Evolutionary conservation across 2,797 vertebrate genomes (phyloP).

Genomic region (Pristis pectinata): DNA sequence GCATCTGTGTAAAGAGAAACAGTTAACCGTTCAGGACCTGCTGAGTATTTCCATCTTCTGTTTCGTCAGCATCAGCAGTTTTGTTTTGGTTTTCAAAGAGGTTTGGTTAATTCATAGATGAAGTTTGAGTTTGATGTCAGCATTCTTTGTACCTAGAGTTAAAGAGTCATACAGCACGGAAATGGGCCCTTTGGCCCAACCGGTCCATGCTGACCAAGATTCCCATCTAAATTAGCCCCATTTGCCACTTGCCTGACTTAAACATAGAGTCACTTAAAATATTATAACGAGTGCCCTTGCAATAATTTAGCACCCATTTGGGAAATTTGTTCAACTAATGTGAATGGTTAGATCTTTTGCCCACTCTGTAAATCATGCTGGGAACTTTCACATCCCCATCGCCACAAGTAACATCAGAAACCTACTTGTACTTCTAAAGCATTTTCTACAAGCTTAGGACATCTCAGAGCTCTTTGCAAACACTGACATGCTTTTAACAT

Average conservation of each 20-base stretch:
- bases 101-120: background rate
- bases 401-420: background rate
- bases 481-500: background rate
- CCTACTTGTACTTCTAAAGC: background rate
- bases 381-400: background rate
- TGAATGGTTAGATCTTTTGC: background rate
- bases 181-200: too few species aligned
- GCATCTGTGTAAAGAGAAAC: too few species aligned
- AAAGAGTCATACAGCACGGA: too few species aligned
- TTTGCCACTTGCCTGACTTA: background rate
- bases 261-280: background rate
- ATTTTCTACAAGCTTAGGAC: background rate
- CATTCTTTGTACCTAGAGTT: too few species aligned
- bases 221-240: too few species aligned
- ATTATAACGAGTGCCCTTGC: background rate
- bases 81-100: too few species aligned
- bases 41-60: too few species aligned
- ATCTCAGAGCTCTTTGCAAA: background rate
- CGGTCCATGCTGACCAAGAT: too few species aligned
- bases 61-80: too few species aligned
- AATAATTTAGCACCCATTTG: background rate
- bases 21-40: too few species aligned
- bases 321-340: background rate
- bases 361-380: background rate
- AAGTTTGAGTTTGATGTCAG: background rate